A percentile compares a stretch with the other conserved stretches of the same genome.
Conservation (phyloP, 2,888 invertebrate species). For the Dermolepida albohirtum region DNA sequence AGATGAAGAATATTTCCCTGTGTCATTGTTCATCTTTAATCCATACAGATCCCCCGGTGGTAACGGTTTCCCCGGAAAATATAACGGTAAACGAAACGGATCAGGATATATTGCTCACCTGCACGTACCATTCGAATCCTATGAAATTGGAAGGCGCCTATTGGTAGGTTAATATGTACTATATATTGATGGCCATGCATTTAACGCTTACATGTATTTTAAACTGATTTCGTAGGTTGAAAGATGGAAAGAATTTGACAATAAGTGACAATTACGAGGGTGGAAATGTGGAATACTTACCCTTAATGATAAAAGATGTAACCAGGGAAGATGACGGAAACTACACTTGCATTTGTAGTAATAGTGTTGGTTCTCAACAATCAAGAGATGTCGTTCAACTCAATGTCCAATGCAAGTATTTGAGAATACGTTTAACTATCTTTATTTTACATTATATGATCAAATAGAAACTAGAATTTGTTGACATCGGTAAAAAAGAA, state of each 20-base stretch:
- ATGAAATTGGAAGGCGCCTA: constrained; percentile 79
- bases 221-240: constrained; percentile 69
- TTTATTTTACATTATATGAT: no score
- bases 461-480: no score
- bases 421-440: not conserved
- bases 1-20: not conserved
- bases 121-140: constrained; percentile 89
- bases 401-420: constrained; percentile 84
- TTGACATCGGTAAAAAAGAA: no score
- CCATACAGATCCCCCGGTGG: constrained; percentile 85
- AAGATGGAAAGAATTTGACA: constrained; percentile 73
- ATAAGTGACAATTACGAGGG: constrained; percentile 78
- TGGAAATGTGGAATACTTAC: constrained; percentile 80
- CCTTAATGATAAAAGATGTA: constrained; percentile 81
- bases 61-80: constrained; percentile 79
- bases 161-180: constrained; percentile 72
- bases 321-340: constrained; percentile 84
- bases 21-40: not conserved
- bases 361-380: constrained; percentile 80
- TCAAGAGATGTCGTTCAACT: constrained; percentile 81
- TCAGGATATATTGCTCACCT: constrained; percentile 76
- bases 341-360: constrained; percentile 85
- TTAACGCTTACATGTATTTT: no score
- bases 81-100: constrained; percentile 83
- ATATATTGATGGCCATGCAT: not conserved